phyloP scores from a whole-genome alignment of 2,888 invertebrate species.

The Calameuta filiformis region DNA sequence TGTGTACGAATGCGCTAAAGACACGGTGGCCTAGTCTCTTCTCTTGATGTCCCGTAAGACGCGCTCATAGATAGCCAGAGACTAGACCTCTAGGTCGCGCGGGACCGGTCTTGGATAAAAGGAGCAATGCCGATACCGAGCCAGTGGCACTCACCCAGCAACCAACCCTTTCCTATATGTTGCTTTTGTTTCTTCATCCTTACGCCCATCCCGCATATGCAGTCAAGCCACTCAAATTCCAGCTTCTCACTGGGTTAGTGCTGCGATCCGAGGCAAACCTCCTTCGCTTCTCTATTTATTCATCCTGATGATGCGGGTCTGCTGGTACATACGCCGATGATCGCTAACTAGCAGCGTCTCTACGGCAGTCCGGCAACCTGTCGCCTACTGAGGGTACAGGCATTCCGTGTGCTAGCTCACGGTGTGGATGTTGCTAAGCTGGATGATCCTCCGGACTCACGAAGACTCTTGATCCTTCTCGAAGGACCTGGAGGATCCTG shows the following conservation, averaged over 20 bases:
- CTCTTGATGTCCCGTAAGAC: neutral
- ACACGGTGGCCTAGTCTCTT: neutral
- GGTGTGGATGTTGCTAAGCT: neutral
- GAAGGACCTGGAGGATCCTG: neutral
- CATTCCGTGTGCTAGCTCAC: neutral
- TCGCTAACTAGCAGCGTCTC: neutral
- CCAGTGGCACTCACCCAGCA: neutral
- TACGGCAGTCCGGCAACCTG: neutral
- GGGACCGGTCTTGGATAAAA: slow-evolving; percentile 56
- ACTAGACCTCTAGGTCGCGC: slow-evolving; percentile 44
- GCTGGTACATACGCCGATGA: slow-evolving; percentile 7
- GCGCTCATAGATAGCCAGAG: neutral
- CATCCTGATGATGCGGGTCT: slow-evolving; percentile 46
- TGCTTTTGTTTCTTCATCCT: neutral
- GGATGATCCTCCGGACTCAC: neutral
- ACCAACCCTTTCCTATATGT: neutral
- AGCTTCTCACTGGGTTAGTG: slow-evolving; percentile 5
- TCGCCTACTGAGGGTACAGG: neutral
- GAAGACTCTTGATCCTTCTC: neutral
- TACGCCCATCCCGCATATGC: neutral
- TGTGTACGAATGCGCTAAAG: neutral
- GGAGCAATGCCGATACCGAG: neutral
- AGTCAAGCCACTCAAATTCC: neutral
- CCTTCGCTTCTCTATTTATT: slow-evolving; percentile 35
- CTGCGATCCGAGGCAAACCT: slow-evolving; percentile 30